These are phyloP conservation scores for Stenurella melanura DNA, from an alignment of 2,888 invertebrate species.

Conservation along the genomic window DNA sequence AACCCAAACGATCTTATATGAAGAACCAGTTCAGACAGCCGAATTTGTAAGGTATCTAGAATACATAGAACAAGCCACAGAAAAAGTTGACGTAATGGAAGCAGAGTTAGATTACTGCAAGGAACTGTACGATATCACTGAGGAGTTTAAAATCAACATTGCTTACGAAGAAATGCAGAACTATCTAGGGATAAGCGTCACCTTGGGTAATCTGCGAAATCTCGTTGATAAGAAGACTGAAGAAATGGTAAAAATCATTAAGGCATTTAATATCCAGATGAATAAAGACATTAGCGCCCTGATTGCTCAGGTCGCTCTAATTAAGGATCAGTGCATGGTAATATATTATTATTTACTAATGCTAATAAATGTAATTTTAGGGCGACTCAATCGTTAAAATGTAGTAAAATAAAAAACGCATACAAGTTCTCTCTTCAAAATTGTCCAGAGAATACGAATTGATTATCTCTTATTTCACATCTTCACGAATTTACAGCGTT, in stretches of 20 bases:
- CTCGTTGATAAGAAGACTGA: constrained; percentile 83
- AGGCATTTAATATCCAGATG: constrained; percentile 82
- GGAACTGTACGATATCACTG: constrained; percentile 89
- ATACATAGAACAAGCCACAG: constrained; percentile 81
- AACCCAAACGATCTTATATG: constrained; percentile 78
- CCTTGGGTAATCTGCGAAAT: constrained; percentile 79
- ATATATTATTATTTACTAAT: constrained; percentile 39
- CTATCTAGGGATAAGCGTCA: constrained; percentile 79
- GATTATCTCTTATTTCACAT: no score
- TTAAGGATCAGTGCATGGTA: constrained; percentile 84
- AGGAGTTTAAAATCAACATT: constrained; percentile 84
- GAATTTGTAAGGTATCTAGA: constrained; percentile 84
- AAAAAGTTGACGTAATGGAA: constrained; percentile 82
- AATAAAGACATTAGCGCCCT: constrained; percentile 86
- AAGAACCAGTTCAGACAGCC: constrained; percentile 81
- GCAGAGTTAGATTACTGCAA: constrained; percentile 85
- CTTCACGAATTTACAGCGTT: no score
- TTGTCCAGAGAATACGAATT: no score
- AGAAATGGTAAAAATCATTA: constrained; percentile 81
- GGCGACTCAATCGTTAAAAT: no score
- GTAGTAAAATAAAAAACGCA: no score
- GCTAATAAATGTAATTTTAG: no score
- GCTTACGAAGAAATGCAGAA: constrained; percentile 83
- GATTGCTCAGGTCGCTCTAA: constrained; percentile 82
- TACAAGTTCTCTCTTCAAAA: no score